Base-by-base conservation (phyloP, 2,888 invertebrate species). In the Cerceris rybyensis region DNA sequence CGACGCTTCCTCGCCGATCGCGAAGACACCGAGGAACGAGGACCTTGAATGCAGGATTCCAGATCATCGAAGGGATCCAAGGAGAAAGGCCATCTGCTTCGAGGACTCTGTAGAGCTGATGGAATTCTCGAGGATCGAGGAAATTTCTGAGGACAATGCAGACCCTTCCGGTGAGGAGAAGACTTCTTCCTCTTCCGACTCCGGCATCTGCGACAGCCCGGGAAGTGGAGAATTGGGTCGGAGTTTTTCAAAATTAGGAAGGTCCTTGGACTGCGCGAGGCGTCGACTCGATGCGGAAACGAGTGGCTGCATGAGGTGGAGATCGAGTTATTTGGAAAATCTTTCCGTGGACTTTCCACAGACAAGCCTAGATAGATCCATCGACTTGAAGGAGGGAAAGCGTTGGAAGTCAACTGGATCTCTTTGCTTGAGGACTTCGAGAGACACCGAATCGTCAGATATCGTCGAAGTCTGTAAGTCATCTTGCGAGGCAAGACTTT, bases 1-100 rank as follows among this genome's bases (percentile, higher is more conserved):
- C 52, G 9, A 4, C 41, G 14, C 61, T 0, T 69, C 75, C 11
- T 66, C 74, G 55, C 70, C 70, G 1, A 46, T 68, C 0, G 28
- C 42, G 4, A 70, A 70, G 17, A 7, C 9, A 42, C 6, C 14
- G 14, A 0, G 7, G 6, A 28, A 7, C 8, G 11, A 43, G n/a
- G 50, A 41, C 13, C 11, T 28, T 4, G 28, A 4, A 5, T 0
- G 6, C 13, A 13, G 11, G 52, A 50, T 2, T 7, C n/a, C 0
- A 2, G 50, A 50, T n/a, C 13, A 50, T 1, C 50, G n/a, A n/a
- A n/a, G 7, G n/a, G 50, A n/a, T 46, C 11, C 43, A 39, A 8
- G n/a, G 49, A 4, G 46, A 16, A 55, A 28, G 7, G 39, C 9
- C 11, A 13, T 49, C 8, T 13, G 4, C 7, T 8, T 0, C 2